These are phyloP conservation scores for Latrodectus elegans DNA, from an alignment of 2,888 invertebrate genomes.

Conservation along the genomic window DNA sequence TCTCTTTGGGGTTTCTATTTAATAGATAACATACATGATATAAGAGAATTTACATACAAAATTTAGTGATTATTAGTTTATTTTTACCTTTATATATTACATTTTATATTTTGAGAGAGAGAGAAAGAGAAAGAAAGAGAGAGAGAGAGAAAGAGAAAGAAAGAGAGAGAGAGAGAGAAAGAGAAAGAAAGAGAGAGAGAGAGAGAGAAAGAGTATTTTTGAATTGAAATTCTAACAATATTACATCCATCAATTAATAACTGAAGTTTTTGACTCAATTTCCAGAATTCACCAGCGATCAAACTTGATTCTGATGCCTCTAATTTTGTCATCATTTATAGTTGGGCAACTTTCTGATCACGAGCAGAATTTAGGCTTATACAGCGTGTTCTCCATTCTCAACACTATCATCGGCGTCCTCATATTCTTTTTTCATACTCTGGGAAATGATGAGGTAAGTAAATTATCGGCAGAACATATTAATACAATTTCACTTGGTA, in stretches of 20 bases:
- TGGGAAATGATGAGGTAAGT: constrained; percentile 72
- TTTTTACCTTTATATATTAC: too few species aligned
- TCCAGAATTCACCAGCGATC: constrained; percentile 72
- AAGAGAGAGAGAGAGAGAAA: too few species aligned
- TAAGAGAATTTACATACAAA: too few species aligned
- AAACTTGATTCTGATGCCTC: constrained; percentile 72
- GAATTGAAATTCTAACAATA: too few species aligned
- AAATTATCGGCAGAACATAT: not conserved
- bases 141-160: too few species aligned
- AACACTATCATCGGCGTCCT: constrained; percentile 72
- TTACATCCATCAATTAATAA: not conserved
- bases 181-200: too few species aligned
- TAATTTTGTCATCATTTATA: constrained; percentile 72
- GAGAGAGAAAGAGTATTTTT: too few species aligned
- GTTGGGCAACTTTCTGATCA: constrained; percentile 72
- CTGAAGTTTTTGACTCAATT: constrained; percentile 11
- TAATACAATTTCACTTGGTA: not conserved
- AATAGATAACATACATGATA: too few species aligned
- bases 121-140: too few species aligned
- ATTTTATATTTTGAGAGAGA: too few species aligned
- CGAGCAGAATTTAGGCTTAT: constrained; percentile 72
- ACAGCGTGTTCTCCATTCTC: constrained; percentile 72
- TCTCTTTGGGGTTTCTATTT: too few species aligned
- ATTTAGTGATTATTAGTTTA: too few species aligned
- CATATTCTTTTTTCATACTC: constrained; percentile 72